Conservation (phyloP, 1,140 invertebrate species). For the Dreissena rostriformis region DNA sequence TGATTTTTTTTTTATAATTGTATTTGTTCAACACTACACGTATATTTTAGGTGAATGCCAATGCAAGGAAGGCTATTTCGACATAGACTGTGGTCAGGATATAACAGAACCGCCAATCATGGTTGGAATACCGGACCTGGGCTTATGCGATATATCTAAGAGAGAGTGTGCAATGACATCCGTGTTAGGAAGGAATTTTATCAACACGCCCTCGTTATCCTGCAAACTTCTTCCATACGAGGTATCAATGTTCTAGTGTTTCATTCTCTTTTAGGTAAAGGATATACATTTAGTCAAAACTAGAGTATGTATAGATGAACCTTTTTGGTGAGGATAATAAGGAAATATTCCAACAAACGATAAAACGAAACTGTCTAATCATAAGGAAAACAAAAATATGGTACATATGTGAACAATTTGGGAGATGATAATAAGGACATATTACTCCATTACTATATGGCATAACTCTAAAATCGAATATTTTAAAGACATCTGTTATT, state of each 20-base stretch:
- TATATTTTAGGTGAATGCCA: conserved; percentile 2
- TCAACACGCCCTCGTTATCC: background rate
- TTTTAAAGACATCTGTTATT: no score
- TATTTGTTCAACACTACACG: background rate
- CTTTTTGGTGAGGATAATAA: no score
- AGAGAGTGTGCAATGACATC: conserved; percentile 7
- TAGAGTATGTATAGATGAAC: no score
- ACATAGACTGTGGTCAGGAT: background rate
- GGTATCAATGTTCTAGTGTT: background rate
- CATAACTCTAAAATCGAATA: no score
- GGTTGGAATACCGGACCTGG: conserved; percentile 23
- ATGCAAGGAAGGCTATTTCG: background rate
- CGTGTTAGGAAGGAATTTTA: conserved; percentile 16
- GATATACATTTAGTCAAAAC: background rate
- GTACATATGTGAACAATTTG: no score
- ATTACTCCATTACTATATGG: no score
- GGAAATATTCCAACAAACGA: no score
- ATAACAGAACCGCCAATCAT: conserved; percentile 1
- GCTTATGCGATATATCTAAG: conserved; percentile 1
- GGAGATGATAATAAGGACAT: no score
- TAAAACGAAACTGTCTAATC: background rate
- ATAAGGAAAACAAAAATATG: background rate
- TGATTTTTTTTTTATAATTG: no score
- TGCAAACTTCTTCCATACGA: background rate
- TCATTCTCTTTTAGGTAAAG: no score